Conservation (phyloP, 2,888 invertebrate species). For the Syrphus vitripennis region DNA sequence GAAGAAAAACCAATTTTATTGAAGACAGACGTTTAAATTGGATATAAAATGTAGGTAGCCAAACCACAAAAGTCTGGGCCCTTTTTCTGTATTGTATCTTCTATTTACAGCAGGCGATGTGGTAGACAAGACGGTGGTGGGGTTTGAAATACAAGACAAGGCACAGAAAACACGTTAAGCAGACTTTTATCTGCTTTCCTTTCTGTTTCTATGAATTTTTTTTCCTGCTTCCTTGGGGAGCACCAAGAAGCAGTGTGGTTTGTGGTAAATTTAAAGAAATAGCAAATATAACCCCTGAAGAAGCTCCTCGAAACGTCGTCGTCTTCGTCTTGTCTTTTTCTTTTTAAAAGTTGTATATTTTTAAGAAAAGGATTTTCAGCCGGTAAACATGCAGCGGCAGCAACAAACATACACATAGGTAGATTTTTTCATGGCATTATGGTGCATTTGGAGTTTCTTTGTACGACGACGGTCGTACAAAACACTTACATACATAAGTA, state of each 20-base stretch:
- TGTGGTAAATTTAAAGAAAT: slow-evolving; percentile 42
- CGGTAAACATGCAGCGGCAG: neutral
- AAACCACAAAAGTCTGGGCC: slow-evolving; percentile 47
- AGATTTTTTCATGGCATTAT: slow-evolving; percentile 43
- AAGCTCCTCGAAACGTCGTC: slow-evolving; percentile 32
- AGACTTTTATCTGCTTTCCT: slow-evolving; percentile 54
- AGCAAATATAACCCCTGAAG: slow-evolving; percentile 68
- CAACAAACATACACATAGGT: slow-evolving; percentile 7
- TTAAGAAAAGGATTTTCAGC: slow-evolving; percentile 31
- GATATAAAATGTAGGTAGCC: slow-evolving; percentile 30
- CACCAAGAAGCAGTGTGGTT: neutral
- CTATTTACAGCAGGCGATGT: neutral
- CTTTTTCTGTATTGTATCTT: slow-evolving; percentile 29
- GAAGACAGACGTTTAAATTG: slow-evolving; percentile 36
- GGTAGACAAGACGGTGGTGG: neutral
- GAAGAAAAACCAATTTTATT: slow-evolving; percentile 56
- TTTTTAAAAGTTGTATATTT: slow-evolving; percentile 20
- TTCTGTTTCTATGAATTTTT: slow-evolving; percentile 40
- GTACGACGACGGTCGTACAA: no score
- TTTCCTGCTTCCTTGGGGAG: slow-evolving; percentile 6
- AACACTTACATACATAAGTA: slow-evolving; percentile 25
- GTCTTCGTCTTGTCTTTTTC: neutral
- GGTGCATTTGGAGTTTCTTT: slow-evolving; percentile 52
- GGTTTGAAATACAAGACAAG: neutral
- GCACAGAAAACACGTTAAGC: slow-evolving; percentile 38